Evolutionary conservation across 2,888 invertebrate genomes (phyloP).

Genomic region (Epistrophe eligans): DNA sequence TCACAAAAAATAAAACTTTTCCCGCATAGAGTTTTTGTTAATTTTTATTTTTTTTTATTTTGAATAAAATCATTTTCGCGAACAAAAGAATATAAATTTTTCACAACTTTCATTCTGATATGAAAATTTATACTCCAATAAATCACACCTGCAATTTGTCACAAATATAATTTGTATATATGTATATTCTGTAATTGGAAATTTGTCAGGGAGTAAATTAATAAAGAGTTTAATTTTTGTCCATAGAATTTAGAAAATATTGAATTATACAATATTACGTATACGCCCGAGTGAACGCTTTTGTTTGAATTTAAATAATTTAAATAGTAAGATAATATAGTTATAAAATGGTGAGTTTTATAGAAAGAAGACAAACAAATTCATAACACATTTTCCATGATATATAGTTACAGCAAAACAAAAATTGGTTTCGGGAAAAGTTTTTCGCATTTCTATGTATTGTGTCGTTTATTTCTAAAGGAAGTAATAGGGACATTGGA

Average conservation of each 20-base stretch:
- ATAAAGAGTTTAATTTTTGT: slow-evolving; percentile 31
- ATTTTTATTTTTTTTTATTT: slow-evolving; percentile 20
- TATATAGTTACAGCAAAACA: neutral
- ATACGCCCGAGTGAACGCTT: slow-evolving; percentile 49
- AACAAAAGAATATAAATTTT: slow-evolving; percentile 22
- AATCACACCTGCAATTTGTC: slow-evolving; percentile 71
- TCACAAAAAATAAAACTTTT: slow-evolving; percentile 26
- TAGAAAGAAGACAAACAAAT: no score
- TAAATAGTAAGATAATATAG: neutral
- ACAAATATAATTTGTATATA: slow-evolving; percentile 9
- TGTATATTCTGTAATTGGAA: slow-evolving; percentile 56
- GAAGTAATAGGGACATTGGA: neutral
- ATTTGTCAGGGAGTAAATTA: slow-evolving; percentile 64
- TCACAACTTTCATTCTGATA: slow-evolving; percentile 5
- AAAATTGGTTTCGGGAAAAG: neutral
- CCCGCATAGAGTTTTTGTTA: slow-evolving; percentile 2
- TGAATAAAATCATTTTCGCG: slow-evolving; percentile 23
- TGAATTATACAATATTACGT: slow-evolving; percentile 36
- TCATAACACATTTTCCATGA: no score
- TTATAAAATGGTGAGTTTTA: no score
- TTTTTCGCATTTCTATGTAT: neutral
- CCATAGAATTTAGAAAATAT: neutral
- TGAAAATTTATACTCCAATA: slow-evolving; percentile 66
- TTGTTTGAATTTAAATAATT: neutral
- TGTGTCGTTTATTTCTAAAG: neutral